These are phyloP conservation scores for Apodemus agrarius DNA, from an alignment of 2,797 vertebrate genomes.

Conservation along the genomic window DNA sequence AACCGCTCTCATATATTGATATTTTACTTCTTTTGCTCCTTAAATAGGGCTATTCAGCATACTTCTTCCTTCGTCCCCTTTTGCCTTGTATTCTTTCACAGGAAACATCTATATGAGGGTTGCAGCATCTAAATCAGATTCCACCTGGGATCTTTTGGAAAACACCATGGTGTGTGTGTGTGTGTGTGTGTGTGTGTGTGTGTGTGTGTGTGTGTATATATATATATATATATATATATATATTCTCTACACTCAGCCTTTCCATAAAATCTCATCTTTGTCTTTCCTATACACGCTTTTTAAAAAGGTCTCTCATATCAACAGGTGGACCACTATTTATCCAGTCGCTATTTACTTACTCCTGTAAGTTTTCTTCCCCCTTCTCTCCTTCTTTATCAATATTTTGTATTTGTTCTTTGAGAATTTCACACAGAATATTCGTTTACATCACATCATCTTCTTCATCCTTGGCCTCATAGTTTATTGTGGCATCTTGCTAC, in stretches of 20 bases:
- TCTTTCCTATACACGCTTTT: not conserved
- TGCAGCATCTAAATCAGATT: not conserved
- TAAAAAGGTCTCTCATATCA: rapidly evolving
- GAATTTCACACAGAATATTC: not conserved
- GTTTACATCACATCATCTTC: not conserved
- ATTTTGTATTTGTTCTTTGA: not conserved
- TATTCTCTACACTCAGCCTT: not conserved
- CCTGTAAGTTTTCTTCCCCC: not conserved
- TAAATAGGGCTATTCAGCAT: not conserved
- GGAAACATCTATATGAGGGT: not conserved
- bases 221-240: too few relatives aligned
- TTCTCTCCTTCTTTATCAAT: not conserved
- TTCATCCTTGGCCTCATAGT: not conserved
- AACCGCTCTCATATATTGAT: not conserved
- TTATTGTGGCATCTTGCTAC: not conserved
- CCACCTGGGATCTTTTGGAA: not conserved
- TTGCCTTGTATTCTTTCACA: not conserved
- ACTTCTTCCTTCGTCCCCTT: not conserved
- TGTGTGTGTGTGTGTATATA: too few relatives aligned
- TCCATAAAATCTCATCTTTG: not conserved
- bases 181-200: too few relatives aligned
- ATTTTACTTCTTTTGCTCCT: not conserved
- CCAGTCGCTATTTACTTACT: too few relatives aligned
- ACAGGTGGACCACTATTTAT: not conserved
- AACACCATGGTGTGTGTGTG: too few relatives aligned